Base-by-base conservation (phyloP, 2,888 invertebrate genomes). In the Drosophila cyrtoloma region DNA sequence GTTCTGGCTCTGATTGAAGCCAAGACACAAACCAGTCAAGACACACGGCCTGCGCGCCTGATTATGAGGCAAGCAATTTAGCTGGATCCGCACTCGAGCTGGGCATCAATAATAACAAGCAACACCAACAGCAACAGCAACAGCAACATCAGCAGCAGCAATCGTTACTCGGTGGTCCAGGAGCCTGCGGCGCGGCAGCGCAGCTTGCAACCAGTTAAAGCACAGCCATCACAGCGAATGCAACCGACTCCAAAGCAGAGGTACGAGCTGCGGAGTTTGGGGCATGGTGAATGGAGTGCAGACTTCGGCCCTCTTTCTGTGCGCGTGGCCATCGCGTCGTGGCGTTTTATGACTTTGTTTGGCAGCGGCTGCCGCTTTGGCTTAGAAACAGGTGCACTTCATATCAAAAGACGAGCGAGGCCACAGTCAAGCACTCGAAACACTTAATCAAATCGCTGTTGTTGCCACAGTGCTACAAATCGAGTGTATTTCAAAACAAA, bases 341-440 rank as follows among this genome's bases (percentile, higher is more conserved):
- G 86, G 82, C 82, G 87, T 87, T 87, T 90, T 87, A 90, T 89
- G 87, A 90, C 87, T 87, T 78, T 87, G 89, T 87, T 90, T 90
- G 86, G 80, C 77, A 73, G 69, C 73, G 59, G 77, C 80, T 82
- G 79, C 80, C 69, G 80, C 71, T 79, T 78, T 66, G 79, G 71
- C 82, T 79, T 79, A 82, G 79, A 90, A 90, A 87, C 87, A 87
- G 90, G 87, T 87, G 87, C 87, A 87, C 87, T 84, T 90, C 89
- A 89, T 90, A 89, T 87, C 90, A 79, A 71, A 82, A 77, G 76
- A 64, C 71, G 57, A 57, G 39, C 77, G 63, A 30, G 77, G 71
- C 78, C 84, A 84, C 73, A 77, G 84, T 71, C 74, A 61, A 58
- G 61, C 73, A 79, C 77, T 77, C 80, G 84, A 81, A 80, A 80